Evolutionary conservation across 2,797 vertebrate genomes (phyloP), one percentile per base, ranked within the genome.

Genomic region (Dendrocincla fuliginosa): DNA sequence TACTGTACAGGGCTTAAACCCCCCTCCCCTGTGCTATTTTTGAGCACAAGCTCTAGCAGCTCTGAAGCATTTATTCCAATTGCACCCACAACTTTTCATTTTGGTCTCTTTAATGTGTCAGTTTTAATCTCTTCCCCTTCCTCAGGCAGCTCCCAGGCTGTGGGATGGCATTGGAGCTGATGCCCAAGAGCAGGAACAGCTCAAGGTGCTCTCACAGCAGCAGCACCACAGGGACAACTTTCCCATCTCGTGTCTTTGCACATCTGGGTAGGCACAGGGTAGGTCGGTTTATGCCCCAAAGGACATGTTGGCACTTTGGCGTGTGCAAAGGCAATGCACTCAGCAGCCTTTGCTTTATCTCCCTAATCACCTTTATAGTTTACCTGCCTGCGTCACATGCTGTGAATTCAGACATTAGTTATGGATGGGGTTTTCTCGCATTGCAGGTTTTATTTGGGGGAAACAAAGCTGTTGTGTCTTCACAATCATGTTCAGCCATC

Each of bases 41-140:
- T 0, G 0, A 90, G 79, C 14, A 0, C 33, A 56, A 67, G 67
- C 75, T 89, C 41, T 28, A 47, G 69, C 64, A 77, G 55, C 82
- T 93, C 80, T 61, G 27, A 88, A 91, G 56, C 70, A 73, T 81
- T 90, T 63, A 53, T 64, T 88, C 74, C 86, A 88, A 82, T 75
- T 18, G 18, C 79, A 78, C 69, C 84, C 87, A 81, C 89, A 92
- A 23, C 67, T 24, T 89, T 52, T 96, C 76, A 59, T 85, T 93
- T 92, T 78, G 82, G 70, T 81, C 56, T 91, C 69, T 16, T 84
- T 86, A 79, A 70, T 30, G 67, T 70, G 85, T 30, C 52, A 15
- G 28, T 92, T 92, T 69, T 64, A 82, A 77, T 49, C 70, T 71
- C 50, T 82, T 55, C 59, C 83, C 33, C 52, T 85, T 59, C 42